Evolutionary conservation across 1,140 invertebrate genomes (phyloP).

Genomic region (Ladona fulva): DNA sequence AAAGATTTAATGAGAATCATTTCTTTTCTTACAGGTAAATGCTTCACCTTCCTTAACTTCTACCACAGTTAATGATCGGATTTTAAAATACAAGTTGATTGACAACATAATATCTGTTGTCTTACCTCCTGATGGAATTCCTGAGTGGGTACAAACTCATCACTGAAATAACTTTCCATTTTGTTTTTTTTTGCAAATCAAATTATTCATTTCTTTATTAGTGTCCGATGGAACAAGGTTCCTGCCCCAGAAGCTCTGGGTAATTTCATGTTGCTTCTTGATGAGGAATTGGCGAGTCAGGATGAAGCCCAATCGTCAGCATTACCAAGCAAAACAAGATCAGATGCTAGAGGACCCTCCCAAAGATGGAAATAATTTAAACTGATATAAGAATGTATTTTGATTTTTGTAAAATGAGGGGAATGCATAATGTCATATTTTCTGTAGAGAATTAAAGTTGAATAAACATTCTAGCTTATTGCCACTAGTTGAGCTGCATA

Average conservation of each 20-base stretch:
- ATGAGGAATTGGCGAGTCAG: constrained; percentile 63
- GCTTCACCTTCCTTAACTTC: constrained; percentile 90
- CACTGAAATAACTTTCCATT: neutral
- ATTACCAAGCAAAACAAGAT: neutral
- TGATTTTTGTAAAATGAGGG: too few species aligned
- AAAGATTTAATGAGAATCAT: too few species aligned
- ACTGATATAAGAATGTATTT: too few species aligned
- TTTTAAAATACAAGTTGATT: constrained; percentile 92
- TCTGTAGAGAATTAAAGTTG: too few species aligned
- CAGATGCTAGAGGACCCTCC: constrained; percentile 29
- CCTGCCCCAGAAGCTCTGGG: constrained; percentile 68
- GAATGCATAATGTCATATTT: too few species aligned
- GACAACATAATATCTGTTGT: constrained; percentile 91
- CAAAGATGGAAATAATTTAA: constrained; percentile 36
- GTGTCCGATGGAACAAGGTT: constrained; percentile 84
- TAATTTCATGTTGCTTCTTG: constrained; percentile 82
- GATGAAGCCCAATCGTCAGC: constrained; percentile 34
- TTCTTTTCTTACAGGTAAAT: constrained; percentile 64
- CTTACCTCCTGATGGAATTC: constrained; percentile 76
- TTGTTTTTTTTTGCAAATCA: neutral
- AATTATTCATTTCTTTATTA: constrained; percentile 32
- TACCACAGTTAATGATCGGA: constrained; percentile 90
- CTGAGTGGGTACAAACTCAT: constrained; percentile 54
- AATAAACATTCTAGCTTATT: too few species aligned
- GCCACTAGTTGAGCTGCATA: too few species aligned